These are phyloP conservation scores for Drosophila cracens DNA, from an alignment of 2,888 invertebrate genomes.

Conservation along the genomic window DNA sequence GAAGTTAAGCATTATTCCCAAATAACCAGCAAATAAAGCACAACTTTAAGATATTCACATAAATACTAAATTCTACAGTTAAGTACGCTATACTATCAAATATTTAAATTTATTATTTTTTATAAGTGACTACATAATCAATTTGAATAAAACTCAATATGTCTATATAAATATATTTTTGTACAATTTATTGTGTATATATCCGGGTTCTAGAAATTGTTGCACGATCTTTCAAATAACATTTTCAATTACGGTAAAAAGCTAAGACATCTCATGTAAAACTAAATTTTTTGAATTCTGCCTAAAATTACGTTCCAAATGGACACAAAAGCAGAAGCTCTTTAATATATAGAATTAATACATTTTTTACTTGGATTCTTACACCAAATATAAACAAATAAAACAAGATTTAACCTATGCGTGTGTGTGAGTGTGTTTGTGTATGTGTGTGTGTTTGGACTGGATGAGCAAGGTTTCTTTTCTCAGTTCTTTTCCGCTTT, in stretches of 20 bases:
- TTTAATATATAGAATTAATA: background rate
- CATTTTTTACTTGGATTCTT: background rate
- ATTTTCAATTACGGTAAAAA: too few relatives aligned
- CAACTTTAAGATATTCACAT: background rate
- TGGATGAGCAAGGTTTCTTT: background rate
- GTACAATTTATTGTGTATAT: background rate
- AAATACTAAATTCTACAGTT: background rate
- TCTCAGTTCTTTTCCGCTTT: constrained; percentile 30
- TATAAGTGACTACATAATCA: constrained; percentile 17
- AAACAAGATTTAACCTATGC: too few relatives aligned
- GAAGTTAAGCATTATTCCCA: background rate
- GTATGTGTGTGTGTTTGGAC: too few relatives aligned
- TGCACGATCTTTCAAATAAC: too few relatives aligned
- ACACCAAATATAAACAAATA: too few relatives aligned
- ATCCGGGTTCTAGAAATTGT: background rate
- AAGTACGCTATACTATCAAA: background rate
- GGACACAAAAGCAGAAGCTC: background rate
- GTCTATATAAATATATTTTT: background rate
- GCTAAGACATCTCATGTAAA: too few relatives aligned
- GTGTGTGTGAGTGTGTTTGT: too few relatives aligned
- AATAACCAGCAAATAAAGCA: background rate
- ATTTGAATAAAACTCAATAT: constrained; percentile 1
- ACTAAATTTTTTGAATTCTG: too few relatives aligned
- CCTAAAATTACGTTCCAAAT: background rate
- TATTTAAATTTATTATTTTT: constrained; percentile 5